These are phyloP conservation scores for Brachionus rubens DNA, from an alignment of 1,140 invertebrate genomes.

Conservation along the genomic window DNA sequence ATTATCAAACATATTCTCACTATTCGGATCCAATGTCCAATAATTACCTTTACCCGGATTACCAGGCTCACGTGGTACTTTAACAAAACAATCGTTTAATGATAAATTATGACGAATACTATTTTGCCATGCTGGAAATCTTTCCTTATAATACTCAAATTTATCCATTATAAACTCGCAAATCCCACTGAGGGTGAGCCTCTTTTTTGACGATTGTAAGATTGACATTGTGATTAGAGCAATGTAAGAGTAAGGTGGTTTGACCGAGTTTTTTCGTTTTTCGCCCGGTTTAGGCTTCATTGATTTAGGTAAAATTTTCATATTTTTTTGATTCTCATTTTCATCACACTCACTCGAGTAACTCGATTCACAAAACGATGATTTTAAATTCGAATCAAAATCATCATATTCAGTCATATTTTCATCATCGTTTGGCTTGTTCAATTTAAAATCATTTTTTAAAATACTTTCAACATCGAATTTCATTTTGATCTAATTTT, in stretches of 20 bases:
- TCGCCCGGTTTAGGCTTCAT: not conserved
- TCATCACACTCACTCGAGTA: too few relatives aligned
- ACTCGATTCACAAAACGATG: too few relatives aligned
- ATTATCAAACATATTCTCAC: constrained; percentile 99
- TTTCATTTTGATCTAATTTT: too few relatives aligned
- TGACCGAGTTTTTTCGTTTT: constrained; percentile 63
- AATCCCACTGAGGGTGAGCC: constrained; percentile 90
- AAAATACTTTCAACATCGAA: too few relatives aligned
- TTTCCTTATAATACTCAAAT: constrained; percentile 66
- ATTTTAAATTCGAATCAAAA: too few relatives aligned
- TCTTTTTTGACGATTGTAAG: constrained; percentile 91
- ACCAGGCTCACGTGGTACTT: constrained; percentile 92
- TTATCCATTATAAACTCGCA: constrained; percentile 98
- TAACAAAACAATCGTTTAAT: constrained; percentile 97
- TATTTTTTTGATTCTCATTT: too few relatives aligned
- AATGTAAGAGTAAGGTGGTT: constrained; percentile 96
- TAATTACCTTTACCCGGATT: constrained; percentile 98
- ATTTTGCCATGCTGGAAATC: constrained; percentile 67
- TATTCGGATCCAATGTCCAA: constrained; percentile 93
- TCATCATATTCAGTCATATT: too few relatives aligned
- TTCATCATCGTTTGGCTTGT: too few relatives aligned
- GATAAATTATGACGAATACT: constrained; percentile 94
- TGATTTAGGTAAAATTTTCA: too few relatives aligned
- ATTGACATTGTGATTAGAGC: constrained; percentile 97
- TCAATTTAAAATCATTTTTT: too few relatives aligned